Evolutionary conservation across 2,888 invertebrate genomes (phyloP).

Genomic region (Lasioglossum zephyrum): DNA sequence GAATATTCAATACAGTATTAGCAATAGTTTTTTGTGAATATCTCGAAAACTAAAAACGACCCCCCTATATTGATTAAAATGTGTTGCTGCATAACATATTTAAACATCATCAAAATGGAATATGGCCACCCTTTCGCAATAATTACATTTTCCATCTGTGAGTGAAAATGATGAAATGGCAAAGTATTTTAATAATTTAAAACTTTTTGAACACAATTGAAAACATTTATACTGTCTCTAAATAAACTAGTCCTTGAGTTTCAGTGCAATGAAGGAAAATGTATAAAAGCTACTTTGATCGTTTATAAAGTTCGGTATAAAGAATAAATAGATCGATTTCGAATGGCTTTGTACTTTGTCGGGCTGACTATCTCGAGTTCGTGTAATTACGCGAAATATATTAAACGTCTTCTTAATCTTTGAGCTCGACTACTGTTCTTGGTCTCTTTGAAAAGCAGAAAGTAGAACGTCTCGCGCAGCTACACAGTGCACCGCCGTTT

Average conservation of each 20-base stretch:
- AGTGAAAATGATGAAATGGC: not conserved
- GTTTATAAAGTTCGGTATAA: not conserved
- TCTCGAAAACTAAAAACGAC: too few relatives aligned
- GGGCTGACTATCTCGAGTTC: not conserved
- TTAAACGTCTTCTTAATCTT: slow-evolving; percentile 23
- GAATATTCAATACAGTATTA: too few relatives aligned
- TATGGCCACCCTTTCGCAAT: too few relatives aligned
- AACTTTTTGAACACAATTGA: not conserved
- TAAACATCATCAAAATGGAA: too few relatives aligned
- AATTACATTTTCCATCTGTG: too few relatives aligned
- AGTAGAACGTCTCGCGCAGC: not conserved
- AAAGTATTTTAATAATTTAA: not conserved
- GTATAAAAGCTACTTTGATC: not conserved
- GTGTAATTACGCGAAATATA: not conserved
- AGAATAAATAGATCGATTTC: not conserved
- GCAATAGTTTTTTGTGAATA: too few relatives aligned
- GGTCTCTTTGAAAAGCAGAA: not conserved
- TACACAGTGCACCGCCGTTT: not conserved
- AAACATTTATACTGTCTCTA: not conserved
- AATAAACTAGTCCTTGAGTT: not conserved
- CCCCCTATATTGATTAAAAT: too few relatives aligned
- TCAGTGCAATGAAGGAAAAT: not conserved
- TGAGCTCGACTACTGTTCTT: slow-evolving; percentile 21
- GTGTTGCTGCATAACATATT: too few relatives aligned
- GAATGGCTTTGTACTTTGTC: not conserved